These are phyloP conservation scores for Oreochromis grahami DNA, from an alignment of 2,797 vertebrate genomes.

Conservation along the genomic window DNA sequence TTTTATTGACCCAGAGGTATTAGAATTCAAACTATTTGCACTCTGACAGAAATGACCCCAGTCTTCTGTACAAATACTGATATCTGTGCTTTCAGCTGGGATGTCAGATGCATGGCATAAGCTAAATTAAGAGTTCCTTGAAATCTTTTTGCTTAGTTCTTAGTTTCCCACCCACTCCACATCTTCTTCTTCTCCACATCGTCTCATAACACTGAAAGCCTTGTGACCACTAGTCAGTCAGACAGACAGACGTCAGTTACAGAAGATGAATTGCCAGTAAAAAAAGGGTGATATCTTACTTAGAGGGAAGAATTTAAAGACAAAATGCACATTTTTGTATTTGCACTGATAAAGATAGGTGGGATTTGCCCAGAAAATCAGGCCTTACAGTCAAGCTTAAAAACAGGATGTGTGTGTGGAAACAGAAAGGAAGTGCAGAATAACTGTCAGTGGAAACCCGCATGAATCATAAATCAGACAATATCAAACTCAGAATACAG, in stretches of 20 bases:
- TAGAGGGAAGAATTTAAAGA: background rate
- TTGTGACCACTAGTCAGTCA: constrained; percentile 11
- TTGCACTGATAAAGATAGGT: background rate
- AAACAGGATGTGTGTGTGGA: constrained; percentile 30
- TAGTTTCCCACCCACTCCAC: background rate
- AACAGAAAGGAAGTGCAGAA: constrained; percentile 10
- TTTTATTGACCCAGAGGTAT: background rate
- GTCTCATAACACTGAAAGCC: background rate
- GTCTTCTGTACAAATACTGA: background rate
- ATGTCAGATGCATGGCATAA: background rate
- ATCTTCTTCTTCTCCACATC: no score
- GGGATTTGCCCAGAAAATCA: background rate
- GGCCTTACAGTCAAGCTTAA: background rate
- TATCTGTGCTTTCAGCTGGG: background rate
- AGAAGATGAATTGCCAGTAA: background rate
- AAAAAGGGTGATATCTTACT: background rate
- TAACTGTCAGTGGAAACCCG: background rate
- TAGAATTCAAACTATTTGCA: background rate
- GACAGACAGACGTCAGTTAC: background rate
- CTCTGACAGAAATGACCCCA: background rate
- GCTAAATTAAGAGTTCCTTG: background rate
- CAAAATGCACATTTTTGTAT: background rate
- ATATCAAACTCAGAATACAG: background rate
- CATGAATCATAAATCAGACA: background rate
- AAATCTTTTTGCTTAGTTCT: constrained; percentile 18